A percentile compares a stretch with the other conserved stretches of the same genome.
phyloP scores from a whole-genome alignment of 2,888 invertebrate genomes.

The Drymonia ruficornis region DNA sequence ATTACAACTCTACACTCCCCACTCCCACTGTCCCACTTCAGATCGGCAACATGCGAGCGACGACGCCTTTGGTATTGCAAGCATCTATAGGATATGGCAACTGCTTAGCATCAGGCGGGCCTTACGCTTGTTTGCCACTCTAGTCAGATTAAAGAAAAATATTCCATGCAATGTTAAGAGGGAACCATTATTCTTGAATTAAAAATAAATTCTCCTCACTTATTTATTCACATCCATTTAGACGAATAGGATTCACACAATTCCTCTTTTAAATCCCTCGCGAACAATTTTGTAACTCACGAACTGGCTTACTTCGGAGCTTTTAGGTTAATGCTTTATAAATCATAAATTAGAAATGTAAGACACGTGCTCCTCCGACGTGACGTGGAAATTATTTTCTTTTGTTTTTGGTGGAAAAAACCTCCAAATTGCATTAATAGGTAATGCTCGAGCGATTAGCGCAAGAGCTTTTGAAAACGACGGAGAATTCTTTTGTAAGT shows the following conservation, averaged over 20 bases:
- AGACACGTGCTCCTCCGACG: conserved; percentile 57
- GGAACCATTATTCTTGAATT: not conserved
- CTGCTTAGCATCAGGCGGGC: too few species aligned
- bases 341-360: conserved; percentile 69
- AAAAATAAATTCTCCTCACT: not conserved
- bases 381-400: conserved; percentile 49
- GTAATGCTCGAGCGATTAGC: conserved; percentile 36
- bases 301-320: conserved; percentile 54
- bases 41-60: too few species aligned
- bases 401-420: conserved; percentile 38
- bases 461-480: conserved; percentile 12
- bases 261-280: conserved; percentile 48
- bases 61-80: too few species aligned
- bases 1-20: too few species aligned
- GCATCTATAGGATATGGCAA: too few species aligned
- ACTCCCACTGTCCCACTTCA: too few species aligned
- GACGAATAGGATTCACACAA: conserved; percentile 42
- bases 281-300: conserved; percentile 53
- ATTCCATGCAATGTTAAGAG: too few species aligned
- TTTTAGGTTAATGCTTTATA: conserved; percentile 72
- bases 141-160: too few species aligned
- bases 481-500: not conserved
- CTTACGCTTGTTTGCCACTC: too few species aligned
- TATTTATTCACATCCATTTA: conserved; percentile 30
- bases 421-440: conserved; percentile 43